These are phyloP conservation scores for Ceryle rudis DNA, from an alignment of 2,797 vertebrate genomes.

Conservation along the genomic window DNA sequence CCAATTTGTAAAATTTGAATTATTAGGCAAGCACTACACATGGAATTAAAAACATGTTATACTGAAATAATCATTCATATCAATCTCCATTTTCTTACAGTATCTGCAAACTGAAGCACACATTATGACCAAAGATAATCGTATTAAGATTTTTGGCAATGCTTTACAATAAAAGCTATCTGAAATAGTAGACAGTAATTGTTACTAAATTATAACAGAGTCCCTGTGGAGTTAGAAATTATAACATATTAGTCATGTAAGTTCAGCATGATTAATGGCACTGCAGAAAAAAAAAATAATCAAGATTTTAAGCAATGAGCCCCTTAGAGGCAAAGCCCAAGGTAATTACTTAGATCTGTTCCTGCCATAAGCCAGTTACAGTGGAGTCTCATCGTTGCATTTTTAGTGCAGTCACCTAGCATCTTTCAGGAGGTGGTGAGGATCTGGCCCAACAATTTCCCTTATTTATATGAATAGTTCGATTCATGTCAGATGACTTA, in stretches of 20 bases:
- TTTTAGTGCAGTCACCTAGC: not conserved
- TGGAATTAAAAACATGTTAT: conserved; percentile 52
- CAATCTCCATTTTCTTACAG: conserved; percentile 57
- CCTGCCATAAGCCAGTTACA: not conserved
- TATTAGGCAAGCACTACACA: not conserved
- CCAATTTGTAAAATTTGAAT: not conserved
- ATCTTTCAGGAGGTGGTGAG: not conserved
- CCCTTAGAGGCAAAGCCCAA: not conserved
- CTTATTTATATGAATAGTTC: not conserved
- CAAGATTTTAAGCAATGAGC: conserved; percentile 64
- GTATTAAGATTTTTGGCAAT: conserved; percentile 51
- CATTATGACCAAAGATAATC: conserved; percentile 64
- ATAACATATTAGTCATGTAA: conserved; percentile 55
- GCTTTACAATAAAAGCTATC: conserved; percentile 57
- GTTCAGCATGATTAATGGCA: conserved; percentile 69
- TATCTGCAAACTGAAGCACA: conserved; percentile 38
- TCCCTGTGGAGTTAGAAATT: conserved; percentile 65
- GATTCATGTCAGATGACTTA: not conserved
- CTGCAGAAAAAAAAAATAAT: conserved; percentile 18
- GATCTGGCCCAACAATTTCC: not conserved
- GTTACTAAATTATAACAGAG: conserved; percentile 69
- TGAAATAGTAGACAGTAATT: conserved; percentile 67
- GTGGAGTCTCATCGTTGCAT: accelerated
- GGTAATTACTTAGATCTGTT: not conserved
- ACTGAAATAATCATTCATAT: conserved; percentile 61